phyloP scores from a whole-genome alignment of 1,140 invertebrate species.

The Portunus trituberculatus region DNA sequence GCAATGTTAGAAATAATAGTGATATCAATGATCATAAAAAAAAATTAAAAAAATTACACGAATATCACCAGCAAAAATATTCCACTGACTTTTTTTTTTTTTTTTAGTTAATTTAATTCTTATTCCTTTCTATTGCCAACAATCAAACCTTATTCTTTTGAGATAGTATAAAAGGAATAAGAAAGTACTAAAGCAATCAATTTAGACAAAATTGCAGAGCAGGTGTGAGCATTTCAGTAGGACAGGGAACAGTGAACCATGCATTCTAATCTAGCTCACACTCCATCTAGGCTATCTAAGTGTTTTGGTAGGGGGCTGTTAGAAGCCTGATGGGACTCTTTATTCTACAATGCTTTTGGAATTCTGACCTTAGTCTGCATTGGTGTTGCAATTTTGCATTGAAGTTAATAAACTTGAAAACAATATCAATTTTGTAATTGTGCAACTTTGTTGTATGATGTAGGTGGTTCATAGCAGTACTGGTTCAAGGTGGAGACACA shows the following conservation, averaged over 20 bases:
- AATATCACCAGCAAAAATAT: constrained; percentile 1
- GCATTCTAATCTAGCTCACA: constrained; percentile 68
- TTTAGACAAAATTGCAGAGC: background rate
- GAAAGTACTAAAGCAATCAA: background rate
- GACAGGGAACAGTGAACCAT: constrained; percentile 61
- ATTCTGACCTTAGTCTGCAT: constrained; percentile 70
- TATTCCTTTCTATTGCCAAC: constrained; percentile 28
- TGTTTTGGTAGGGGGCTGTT: constrained; percentile 69
- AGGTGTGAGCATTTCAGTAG: constrained; percentile 11
- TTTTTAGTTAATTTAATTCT: background rate
- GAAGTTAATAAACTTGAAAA: background rate
- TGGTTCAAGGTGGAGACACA: too few species aligned
- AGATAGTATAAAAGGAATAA: constrained; percentile 32
- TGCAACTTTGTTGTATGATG: too few species aligned
- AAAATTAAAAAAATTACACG: constrained; percentile 22
- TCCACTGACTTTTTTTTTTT: background rate
- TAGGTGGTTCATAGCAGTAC: too few species aligned
- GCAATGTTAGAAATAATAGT: constrained; percentile 35
- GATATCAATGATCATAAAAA: background rate
- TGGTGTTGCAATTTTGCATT: constrained; percentile 23
- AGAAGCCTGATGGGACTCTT: constrained; percentile 74
- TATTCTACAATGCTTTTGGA: constrained; percentile 65
- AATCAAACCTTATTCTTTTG: background rate
- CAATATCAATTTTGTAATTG: too few species aligned
- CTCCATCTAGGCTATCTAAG: constrained; percentile 71